phyloP scores from a whole-genome alignment of 2,797 vertebrate species.

The Eurystomus glaucurus region DNA sequence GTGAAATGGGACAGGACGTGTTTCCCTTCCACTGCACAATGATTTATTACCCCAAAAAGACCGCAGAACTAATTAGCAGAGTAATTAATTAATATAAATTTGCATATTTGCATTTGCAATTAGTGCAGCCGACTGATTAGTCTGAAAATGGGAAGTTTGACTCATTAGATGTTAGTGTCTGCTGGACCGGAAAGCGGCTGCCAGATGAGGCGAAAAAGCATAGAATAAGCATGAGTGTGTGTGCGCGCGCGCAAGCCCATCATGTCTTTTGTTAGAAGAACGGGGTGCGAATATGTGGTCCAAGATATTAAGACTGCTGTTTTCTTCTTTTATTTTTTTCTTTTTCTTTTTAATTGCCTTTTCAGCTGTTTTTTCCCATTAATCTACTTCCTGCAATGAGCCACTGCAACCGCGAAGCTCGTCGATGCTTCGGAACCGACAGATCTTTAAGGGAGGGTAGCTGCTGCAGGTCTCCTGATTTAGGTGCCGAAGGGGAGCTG shows the following conservation, averaged over 20 bases:
- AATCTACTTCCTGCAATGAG: conserved; percentile 65
- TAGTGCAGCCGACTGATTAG: conserved; percentile 99
- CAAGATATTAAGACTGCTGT: conserved; percentile 60
- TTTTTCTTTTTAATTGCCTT: conserved; percentile 60
- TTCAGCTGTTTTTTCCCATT: conserved; percentile 51
- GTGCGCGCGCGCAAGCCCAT: background rate
- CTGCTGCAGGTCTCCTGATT: conserved; percentile 6
- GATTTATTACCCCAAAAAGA: conserved; percentile 99
- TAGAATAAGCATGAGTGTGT: conserved; percentile 82
- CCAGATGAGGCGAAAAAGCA: conserved; percentile 92
- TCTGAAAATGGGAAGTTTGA: conserved; percentile 99
- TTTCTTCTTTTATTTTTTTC: background rate
- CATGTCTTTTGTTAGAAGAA: conserved; percentile 82
- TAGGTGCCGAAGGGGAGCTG: background rate
- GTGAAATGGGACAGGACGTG: conserved; percentile 88
- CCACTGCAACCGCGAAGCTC: conserved; percentile 26
- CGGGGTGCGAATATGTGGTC: conserved; percentile 68
- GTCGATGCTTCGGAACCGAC: background rate
- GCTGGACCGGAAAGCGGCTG: conserved; percentile 90
- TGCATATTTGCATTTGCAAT: conserved; percentile 99
- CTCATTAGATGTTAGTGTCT: conserved; percentile 97
- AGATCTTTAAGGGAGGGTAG: background rate
- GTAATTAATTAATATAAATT: conserved; percentile 99
- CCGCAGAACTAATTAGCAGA: conserved; percentile 99
- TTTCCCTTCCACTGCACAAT: conserved; percentile 95